Evolutionary conservation across 2,797 vertebrate species (phyloP).

Genomic region (Miichthys miiuy): DNA sequence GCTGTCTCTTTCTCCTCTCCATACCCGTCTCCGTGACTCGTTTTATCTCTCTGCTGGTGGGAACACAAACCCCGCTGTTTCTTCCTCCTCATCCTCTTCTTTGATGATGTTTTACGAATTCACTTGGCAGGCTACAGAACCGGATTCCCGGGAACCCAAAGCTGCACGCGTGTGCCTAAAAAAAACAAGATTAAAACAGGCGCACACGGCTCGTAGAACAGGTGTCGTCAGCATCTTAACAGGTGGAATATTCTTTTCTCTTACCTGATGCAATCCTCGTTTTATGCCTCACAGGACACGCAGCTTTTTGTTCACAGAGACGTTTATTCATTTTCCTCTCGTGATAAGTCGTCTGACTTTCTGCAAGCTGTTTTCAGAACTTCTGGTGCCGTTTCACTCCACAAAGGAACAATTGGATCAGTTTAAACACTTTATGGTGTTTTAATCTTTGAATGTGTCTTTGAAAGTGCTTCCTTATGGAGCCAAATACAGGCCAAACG

Average conservation of each 20-base stretch:
- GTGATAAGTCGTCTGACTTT: slow-evolving; percentile 10
- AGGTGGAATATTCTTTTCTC: slow-evolving; percentile 50
- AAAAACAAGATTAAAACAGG: slow-evolving; percentile 69
- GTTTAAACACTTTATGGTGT: no score
- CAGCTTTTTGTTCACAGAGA: slow-evolving; percentile 22
- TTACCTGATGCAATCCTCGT: slow-evolving; percentile 47
- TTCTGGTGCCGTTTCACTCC: not conserved
- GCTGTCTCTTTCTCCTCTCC: slow-evolving; percentile 66
- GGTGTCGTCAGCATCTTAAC: slow-evolving; percentile 65
- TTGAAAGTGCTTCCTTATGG: no score
- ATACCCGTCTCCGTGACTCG: slow-evolving; percentile 62
- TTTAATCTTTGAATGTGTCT: no score
- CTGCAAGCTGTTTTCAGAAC: not conserved
- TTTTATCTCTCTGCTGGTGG: slow-evolving; percentile 73
- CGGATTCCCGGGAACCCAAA: slow-evolving; percentile 45
- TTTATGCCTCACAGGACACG: slow-evolving; percentile 17
- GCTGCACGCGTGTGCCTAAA: slow-evolving; percentile 41
- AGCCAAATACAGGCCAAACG: no score
- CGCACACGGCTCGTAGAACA: slow-evolving; percentile 57
- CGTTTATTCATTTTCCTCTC: slow-evolving; percentile 16
- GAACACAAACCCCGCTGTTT: slow-evolving; percentile 72
- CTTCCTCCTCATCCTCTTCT: slow-evolving; percentile 66
- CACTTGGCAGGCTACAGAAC: slow-evolving; percentile 50
- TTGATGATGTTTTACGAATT: slow-evolving; percentile 73
- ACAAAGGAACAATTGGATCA: no score